Evolutionary conservation across 2,797 vertebrate genomes (phyloP).

Genomic region (Odontamblyopus lacepedii): DNA sequence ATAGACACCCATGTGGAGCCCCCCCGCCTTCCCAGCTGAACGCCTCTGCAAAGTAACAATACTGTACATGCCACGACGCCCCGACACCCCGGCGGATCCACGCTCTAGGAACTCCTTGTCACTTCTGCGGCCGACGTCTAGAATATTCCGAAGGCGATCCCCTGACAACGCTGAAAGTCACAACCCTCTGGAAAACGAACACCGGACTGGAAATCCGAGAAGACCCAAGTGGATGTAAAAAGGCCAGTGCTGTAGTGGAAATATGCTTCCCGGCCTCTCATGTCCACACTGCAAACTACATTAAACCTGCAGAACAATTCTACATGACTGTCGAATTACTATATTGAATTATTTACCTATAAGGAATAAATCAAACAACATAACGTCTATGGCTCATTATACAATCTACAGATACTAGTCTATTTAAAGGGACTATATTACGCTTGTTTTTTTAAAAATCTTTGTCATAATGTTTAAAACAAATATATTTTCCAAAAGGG

Average conservation of each 20-base stretch:
- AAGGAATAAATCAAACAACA: too few species aligned
- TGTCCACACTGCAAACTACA: neutral
- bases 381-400: too few species aligned
- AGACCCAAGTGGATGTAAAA: neutral
- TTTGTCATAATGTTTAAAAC: too few species aligned
- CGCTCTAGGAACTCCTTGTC: neutral
- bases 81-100: neutral
- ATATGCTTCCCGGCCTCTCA: neutral
- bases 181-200: neutral
- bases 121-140: neutral
- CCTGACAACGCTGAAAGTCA: neutral
- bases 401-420: too few species aligned
- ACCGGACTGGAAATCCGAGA: neutral
- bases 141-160: neutral
- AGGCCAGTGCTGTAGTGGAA: neutral
- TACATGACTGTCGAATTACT: neutral
- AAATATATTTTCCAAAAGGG: too few species aligned
- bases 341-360: too few species aligned
- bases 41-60: neutral
- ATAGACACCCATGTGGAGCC: too few species aligned
- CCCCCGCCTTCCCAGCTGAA: too few species aligned
- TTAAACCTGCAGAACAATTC: neutral
- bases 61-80: neutral
- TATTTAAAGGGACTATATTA: too few species aligned
- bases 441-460: too few species aligned